phyloP scores from a whole-genome alignment of 2,797 vertebrate species.

The Tinamus major region DNA sequence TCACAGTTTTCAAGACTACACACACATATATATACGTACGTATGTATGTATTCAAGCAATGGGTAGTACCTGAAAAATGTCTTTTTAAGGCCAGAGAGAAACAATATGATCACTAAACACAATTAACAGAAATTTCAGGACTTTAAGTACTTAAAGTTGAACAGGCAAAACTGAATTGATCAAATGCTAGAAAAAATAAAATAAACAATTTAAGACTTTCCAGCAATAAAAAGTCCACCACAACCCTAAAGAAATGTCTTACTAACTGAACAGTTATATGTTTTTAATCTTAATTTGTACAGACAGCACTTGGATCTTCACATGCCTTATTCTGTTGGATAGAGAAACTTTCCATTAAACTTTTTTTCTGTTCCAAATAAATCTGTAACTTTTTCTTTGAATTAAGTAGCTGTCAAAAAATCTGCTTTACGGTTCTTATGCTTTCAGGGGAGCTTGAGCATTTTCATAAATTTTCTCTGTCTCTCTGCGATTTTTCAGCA shows the following conservation, averaged over 20 bases:
- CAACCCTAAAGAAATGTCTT: not conserved
- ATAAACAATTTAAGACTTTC: not conserved
- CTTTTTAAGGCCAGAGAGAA: not conserved
- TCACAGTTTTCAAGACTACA: not conserved
- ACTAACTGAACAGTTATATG: not conserved
- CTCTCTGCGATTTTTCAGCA: not conserved
- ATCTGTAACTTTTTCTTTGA: not conserved
- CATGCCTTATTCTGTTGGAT: not conserved
- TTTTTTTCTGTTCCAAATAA: not conserved
- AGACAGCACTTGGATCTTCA: not conserved
- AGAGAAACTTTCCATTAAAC: not conserved
- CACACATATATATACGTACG: no score
- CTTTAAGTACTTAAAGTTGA: not conserved
- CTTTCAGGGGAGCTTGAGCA: not conserved
- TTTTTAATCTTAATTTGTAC: not conserved
- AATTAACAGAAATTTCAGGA: not conserved
- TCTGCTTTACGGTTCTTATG: not conserved
- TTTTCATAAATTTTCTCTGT: not conserved
- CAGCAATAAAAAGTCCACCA: not conserved
- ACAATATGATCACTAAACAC: rapidly evolving
- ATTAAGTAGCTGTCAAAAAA: not conserved
- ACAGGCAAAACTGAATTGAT: not conserved
- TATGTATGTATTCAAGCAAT: not conserved
- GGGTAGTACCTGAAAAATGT: not conserved
- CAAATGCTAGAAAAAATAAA: not conserved